Evolutionary conservation across 2,888 invertebrate species (phyloP).

Genomic region (Ctenicera cuprea): DNA sequence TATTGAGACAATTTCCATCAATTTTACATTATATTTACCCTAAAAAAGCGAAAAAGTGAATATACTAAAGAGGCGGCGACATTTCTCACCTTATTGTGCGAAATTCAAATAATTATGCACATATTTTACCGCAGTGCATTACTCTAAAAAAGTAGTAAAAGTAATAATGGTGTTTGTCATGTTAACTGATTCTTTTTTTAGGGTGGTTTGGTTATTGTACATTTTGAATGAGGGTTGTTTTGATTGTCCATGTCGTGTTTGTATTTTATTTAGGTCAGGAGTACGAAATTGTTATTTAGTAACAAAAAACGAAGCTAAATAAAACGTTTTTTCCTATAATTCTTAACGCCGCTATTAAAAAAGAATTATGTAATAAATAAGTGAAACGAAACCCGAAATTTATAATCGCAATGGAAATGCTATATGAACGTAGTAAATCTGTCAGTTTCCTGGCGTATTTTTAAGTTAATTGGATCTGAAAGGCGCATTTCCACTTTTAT

Average conservation of each 20-base stretch:
- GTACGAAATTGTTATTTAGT: no score
- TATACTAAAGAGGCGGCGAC: constrained; percentile 38
- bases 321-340: no score
- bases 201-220: not conserved
- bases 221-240: not conserved
- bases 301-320: no score
- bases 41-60: constrained; percentile 41
- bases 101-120: constrained; percentile 48
- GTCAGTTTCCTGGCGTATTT: constrained; percentile 64
- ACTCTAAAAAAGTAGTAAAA: constrained; percentile 9
- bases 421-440: constrained; percentile 57
- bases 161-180: constrained; percentile 25
- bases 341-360: not conserved
- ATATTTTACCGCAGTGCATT: constrained; percentile 44
- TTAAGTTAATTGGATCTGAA: constrained; percentile 70
- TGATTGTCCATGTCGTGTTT: not conserved
- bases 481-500: constrained; percentile 69
- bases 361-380: not conserved
- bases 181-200: constrained; percentile 18
- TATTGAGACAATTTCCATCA: constrained; percentile 47
- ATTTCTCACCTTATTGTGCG: constrained; percentile 47
- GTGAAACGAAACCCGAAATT: constrained; percentile 16
- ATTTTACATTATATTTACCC: constrained; percentile 46
- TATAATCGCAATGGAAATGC: constrained; percentile 45
- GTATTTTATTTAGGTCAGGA: not conserved